A percentile compares a stretch with the other conserved stretches of the same genome.
Evolutionary conservation across 2,113 vertebrate genomes (phyloP).

Genomic region (Barbus barbus): DNA sequence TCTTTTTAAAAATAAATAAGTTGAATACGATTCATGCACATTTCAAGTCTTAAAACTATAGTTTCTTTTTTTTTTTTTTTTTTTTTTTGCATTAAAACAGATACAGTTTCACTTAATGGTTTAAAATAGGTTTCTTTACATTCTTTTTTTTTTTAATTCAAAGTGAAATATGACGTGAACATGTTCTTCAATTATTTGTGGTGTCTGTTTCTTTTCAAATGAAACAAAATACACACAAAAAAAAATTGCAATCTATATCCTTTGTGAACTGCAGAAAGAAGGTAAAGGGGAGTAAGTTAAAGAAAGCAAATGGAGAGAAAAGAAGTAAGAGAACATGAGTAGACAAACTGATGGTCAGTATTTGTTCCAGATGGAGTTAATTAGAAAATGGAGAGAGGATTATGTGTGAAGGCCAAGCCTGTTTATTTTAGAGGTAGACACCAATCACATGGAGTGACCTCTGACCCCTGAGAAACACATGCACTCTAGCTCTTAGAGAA

Average conservation of each 20-base stretch:
- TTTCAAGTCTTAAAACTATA: background rate
- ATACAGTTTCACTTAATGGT: too few species aligned
- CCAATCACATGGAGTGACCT: constrained; percentile 64
- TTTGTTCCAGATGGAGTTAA: constrained; percentile 47
- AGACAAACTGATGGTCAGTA: background rate
- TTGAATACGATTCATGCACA: too few species aligned
- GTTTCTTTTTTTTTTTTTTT: background rate
- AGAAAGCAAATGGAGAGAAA: background rate
- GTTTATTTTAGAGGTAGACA: constrained; percentile 68
- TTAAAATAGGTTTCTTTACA: too few species aligned
- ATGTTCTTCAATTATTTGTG: background rate
- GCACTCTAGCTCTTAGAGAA: constrained; percentile 2
- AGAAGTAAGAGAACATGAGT: background rate
- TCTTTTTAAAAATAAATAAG: too few species aligned
- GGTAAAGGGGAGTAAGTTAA: background rate
- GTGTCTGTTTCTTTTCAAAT: background rate
- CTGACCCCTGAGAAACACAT: constrained; percentile 48
- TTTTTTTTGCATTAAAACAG: too few species aligned
- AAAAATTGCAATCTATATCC: background rate
- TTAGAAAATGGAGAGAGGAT: constrained; percentile 44
- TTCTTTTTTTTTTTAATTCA: too few species aligned
- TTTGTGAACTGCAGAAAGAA: background rate
- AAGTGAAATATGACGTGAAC: too few species aligned
- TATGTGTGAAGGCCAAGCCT: constrained; percentile 54
- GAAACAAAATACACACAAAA: background rate